phyloP scores from a whole-genome alignment of 2,888 invertebrate genomes.

The Hipparchia sbordonii region DNA sequence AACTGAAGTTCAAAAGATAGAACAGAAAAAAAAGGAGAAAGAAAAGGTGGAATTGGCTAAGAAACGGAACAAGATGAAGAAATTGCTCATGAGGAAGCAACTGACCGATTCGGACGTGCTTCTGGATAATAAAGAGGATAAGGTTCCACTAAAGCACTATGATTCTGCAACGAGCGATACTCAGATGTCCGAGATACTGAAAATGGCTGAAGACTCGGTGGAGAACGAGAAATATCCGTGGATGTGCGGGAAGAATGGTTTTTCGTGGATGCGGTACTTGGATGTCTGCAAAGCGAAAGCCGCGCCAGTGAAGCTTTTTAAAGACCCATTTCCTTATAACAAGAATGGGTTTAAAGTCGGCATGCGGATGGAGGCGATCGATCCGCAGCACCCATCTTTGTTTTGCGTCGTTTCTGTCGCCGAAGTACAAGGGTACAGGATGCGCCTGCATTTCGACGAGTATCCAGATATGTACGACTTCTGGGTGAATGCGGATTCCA shows the following conservation, averaged over 20 bases:
- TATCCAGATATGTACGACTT: slow-evolving; percentile 94
- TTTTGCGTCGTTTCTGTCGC: slow-evolving; percentile 94
- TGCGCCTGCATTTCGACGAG: slow-evolving; percentile 96
- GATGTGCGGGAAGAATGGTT: slow-evolving; percentile 87
- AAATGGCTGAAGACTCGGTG: slow-evolving; percentile 60
- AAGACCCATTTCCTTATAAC: slow-evolving; percentile 89
- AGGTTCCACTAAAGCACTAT: slow-evolving; percentile 54
- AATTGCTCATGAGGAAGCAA: slow-evolving; percentile 68
- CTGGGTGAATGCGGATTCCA: slow-evolving; percentile 96
- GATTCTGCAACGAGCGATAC: slow-evolving; percentile 52
- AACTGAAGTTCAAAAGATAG: slow-evolving; percentile 67
- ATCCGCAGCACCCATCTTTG: slow-evolving; percentile 94
- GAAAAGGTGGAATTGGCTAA: slow-evolving; percentile 66
- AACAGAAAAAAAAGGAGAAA: slow-evolving; percentile 69
- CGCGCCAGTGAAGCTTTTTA: slow-evolving; percentile 90
- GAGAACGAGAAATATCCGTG: slow-evolving; percentile 85
- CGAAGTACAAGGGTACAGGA: slow-evolving; percentile 91
- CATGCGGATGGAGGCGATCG: slow-evolving; percentile 96
- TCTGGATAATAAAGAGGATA: slow-evolving; percentile 58
- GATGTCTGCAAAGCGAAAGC: slow-evolving; percentile 88
- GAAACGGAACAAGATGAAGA: slow-evolving; percentile 73
- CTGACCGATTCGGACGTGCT: slow-evolving; percentile 59
- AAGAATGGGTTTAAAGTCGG: slow-evolving; percentile 91
- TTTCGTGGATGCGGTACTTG: slow-evolving; percentile 90
- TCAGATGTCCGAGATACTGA: slow-evolving; percentile 56